A percentile compares a stretch with the other conserved stretches of the same genome.
These are phyloP conservation scores for Crocallis elinguaria DNA, from an alignment of 2,888 invertebrate species.

Conservation along the genomic window DNA sequence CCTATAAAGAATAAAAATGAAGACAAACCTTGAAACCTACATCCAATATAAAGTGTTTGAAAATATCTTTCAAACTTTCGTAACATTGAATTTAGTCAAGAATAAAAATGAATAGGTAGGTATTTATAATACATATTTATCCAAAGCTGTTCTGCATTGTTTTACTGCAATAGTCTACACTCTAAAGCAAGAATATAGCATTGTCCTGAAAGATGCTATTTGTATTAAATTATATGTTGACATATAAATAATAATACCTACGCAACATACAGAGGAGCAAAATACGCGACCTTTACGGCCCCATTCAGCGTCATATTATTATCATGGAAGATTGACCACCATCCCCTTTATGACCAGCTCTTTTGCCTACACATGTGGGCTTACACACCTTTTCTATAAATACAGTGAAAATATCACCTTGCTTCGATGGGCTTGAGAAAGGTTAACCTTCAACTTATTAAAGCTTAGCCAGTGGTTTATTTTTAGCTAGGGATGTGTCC, in stretches of 20 bases:
- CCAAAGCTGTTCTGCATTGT: no score
- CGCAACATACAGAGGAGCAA: not conserved
- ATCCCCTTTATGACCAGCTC: slow-evolving; percentile 22
- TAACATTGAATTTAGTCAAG: no score
- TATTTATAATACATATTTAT: no score
- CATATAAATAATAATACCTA: not conserved
- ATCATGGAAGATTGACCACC: slow-evolving; percentile 45
- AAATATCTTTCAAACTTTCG: no score
- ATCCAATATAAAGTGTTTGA: no score
- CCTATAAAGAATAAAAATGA: no score
- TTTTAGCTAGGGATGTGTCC: not conserved
- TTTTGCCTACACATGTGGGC: slow-evolving; percentile 5
- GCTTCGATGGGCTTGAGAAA: slow-evolving; percentile 10
- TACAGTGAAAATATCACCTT: slow-evolving; percentile 29
- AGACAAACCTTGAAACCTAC: no score
- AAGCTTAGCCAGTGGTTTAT: not conserved
- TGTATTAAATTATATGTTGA: not conserved
- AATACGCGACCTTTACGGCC: slow-evolving; percentile 41
- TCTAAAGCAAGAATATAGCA: no score
- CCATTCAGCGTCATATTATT: slow-evolving; percentile 28
- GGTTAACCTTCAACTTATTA: slow-evolving; percentile 15
- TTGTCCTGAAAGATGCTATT: no score
- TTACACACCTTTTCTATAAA: slow-evolving; percentile 26
- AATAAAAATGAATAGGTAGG: no score
- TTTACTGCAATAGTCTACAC: no score